A percentile compares a stretch with the other conserved stretches of the same genome.
Conservation (phyloP, 2,797 vertebrate species). For the Anguilla marmorata region DNA sequence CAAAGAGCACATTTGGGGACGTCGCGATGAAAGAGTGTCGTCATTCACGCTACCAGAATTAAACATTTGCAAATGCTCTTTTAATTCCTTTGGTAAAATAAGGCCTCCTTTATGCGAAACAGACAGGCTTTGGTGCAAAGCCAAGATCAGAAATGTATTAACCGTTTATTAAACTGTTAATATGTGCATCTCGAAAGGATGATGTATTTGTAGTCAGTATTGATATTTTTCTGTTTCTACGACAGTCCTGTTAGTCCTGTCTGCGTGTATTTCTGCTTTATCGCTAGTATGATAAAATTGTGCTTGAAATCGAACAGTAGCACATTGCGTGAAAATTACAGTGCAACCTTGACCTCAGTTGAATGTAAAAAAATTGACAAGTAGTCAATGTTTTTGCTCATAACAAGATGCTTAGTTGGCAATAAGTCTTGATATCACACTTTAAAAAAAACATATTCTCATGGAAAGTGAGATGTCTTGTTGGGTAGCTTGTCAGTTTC, state of each 20-base stretch:
- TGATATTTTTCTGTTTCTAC: not conserved
- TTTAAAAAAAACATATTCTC: not conserved
- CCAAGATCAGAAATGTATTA: constrained; percentile 37
- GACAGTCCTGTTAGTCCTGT: not conserved
- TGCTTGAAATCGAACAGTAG: not conserved
- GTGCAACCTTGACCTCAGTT: not conserved
- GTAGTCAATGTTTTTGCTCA: not conserved
- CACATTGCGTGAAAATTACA: not conserved
- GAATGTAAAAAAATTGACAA: not conserved
- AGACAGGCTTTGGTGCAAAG: constrained; percentile 39
- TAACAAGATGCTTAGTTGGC: not conserved
- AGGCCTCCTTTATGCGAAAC: constrained; percentile 40
- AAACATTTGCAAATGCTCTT: constrained; percentile 52
- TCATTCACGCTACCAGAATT: constrained; percentile 52
- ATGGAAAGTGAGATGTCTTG: not conserved
- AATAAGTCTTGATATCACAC: not conserved
- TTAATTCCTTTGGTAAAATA: constrained; percentile 41
- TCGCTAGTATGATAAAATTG: not conserved
- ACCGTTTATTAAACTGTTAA: constrained; percentile 30
- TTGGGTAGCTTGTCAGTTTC: too few relatives aligned
- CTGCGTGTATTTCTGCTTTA: not conserved
- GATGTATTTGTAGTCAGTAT: not conserved
- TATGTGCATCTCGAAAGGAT: constrained; percentile 28
- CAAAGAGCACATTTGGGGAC: constrained; percentile 47
- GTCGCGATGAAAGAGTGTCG: constrained; percentile 45